Conservation (phyloP, 2,888 invertebrate species). For the Drosophila prostipennis region DNA sequence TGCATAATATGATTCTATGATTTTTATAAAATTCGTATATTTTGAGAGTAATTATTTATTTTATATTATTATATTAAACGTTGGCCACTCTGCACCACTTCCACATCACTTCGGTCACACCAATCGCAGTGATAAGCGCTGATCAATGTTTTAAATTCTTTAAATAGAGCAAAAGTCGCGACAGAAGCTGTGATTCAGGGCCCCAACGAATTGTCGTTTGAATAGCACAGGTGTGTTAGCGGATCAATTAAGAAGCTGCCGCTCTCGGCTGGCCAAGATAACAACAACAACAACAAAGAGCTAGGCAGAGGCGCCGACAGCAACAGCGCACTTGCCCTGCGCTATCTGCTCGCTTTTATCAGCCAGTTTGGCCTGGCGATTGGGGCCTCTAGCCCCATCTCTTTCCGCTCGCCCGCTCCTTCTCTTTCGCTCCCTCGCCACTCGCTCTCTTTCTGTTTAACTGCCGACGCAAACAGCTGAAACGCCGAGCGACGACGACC, state of each 20-base stretch:
- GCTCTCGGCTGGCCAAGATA: constrained; percentile 1
- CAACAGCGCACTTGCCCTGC: constrained; percentile 25
- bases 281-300: constrained; percentile 1
- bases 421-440: constrained; percentile 2
- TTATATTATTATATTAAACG: too few species aligned
- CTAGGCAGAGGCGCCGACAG: neutral
- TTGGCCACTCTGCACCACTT: neutral
- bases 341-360: constrained; percentile 38
- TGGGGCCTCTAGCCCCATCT: constrained; percentile 19
- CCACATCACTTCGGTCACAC: constrained; percentile 2
- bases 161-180: neutral
- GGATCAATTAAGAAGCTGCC: constrained; percentile 20
- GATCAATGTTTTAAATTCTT: constrained; percentile 14
- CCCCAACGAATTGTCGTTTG: constrained; percentile 4
- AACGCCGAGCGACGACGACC: constrained; percentile 14
- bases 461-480: constrained; percentile 43
- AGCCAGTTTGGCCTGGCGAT: constrained; percentile 9
- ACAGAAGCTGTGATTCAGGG: constrained; percentile 25
- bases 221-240: constrained; percentile 15
- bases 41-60: too few species aligned
- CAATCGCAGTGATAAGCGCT: neutral
- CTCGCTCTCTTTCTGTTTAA: neutral
- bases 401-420: neutral
- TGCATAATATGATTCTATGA: too few species aligned
- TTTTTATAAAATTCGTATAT: too few species aligned